These are phyloP conservation scores for Tragopan temminckii DNA, from an alignment of 2,797 vertebrate genomes.

Conservation along the genomic window DNA sequence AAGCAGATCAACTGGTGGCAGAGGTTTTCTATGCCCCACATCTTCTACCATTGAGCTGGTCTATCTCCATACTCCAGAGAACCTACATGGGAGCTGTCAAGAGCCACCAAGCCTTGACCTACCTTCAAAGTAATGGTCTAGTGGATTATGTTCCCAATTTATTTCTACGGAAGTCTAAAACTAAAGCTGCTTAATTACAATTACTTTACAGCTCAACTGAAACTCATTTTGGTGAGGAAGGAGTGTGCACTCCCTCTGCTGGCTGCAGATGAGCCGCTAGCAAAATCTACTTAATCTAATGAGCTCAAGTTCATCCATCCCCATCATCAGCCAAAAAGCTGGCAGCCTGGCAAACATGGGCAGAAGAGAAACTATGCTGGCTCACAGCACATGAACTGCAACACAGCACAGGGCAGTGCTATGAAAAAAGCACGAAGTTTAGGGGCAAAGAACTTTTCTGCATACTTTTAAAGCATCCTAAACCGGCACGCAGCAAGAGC, in stretches of 20 bases:
- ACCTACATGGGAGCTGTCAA: neutral
- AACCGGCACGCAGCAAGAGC: neutral
- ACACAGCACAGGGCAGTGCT: neutral
- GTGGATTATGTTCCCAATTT: neutral
- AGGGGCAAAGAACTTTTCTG: neutral
- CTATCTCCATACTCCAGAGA: neutral
- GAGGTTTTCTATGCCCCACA: neutral
- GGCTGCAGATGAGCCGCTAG: neutral
- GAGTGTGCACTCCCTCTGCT: conserved; percentile 2
- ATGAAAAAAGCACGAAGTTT: neutral
- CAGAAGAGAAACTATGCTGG: neutral
- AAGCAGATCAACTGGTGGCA: neutral
- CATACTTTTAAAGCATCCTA: neutral
- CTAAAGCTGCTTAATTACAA: no score
- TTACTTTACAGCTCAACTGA: neutral
- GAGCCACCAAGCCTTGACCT: neutral
- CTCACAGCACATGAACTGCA: neutral
- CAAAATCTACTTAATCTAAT: neutral
- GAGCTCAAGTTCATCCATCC: neutral
- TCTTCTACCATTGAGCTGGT: neutral
- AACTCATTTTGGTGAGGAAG: neutral
- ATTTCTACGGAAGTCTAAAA: neutral
- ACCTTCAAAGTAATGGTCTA: neutral
- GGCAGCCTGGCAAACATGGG: neutral
- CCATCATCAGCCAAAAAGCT: neutral